A percentile compares a stretch with the other conserved stretches of the same genome.
phyloP scores from a whole-genome alignment of 1,140 invertebrate genomes.

The Drosophila subpulchrella region DNA sequence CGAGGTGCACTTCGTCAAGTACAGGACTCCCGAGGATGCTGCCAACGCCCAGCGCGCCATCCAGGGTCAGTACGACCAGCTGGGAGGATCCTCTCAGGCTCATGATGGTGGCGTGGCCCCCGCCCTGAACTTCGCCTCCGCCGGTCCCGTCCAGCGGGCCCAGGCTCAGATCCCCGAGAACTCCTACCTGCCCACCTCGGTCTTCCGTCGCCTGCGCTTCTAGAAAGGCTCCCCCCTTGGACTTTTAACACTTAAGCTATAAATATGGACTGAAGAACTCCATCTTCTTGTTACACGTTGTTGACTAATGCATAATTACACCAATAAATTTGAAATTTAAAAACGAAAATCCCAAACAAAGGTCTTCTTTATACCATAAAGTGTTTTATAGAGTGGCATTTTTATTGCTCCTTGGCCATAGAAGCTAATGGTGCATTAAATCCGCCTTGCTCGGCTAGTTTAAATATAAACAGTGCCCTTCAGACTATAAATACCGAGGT shows the following conservation, averaged over 20 bases:
- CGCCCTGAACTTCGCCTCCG: constrained; percentile 71
- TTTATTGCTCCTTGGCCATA: constrained; percentile 26
- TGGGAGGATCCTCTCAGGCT: constrained; percentile 59
- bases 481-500: constrained; percentile 24
- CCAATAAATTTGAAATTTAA: constrained; percentile 59
- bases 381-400: constrained; percentile 36
- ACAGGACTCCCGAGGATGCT: constrained; percentile 72
- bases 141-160: constrained; percentile 53
- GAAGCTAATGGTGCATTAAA: constrained; percentile 30
- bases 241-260: constrained; percentile 22
- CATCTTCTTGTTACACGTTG: constrained; percentile 60
- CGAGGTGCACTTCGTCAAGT: constrained; percentile 77
- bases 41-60: constrained; percentile 72
- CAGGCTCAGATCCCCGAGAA: constrained; percentile 59
- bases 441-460: constrained; percentile 20
- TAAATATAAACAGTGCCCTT: constrained; percentile 40
- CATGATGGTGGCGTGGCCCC: constrained; percentile 71
- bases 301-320: constrained; percentile 69
- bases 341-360: constrained; percentile 42
- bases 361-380: constrained; percentile 9
- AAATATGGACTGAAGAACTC: constrained; percentile 20
- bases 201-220: constrained; percentile 73
- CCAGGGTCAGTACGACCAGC: constrained; percentile 63
- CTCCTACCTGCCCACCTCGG: constrained; percentile 71
- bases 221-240: constrained; percentile 22